These are phyloP conservation scores for Bungarus multicinctus DNA, from an alignment of 2,113 vertebrate species.

Conservation along the genomic window DNA sequence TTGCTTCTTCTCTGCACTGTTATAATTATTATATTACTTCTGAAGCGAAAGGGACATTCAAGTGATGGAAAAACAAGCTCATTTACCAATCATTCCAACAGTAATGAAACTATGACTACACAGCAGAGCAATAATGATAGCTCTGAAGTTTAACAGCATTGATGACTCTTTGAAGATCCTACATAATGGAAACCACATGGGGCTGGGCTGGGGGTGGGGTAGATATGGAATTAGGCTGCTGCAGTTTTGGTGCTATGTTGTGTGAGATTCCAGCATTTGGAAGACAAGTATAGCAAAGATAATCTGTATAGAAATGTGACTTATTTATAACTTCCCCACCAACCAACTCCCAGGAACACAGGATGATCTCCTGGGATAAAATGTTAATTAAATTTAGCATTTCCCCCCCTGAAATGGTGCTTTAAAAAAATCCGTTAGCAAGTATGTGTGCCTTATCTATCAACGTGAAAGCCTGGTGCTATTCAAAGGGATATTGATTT, in stretches of 20 bases:
- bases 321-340: background rate
- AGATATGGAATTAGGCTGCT: background rate
- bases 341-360: background rate
- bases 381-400: background rate
- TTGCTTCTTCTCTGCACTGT: conserved; percentile 66
- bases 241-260: background rate
- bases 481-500: conserved; percentile 4
- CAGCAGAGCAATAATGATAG: conserved; percentile 59
- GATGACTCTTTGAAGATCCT: background rate
- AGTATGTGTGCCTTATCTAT: background rate
- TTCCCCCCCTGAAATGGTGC: background rate
- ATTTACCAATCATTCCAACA: conserved; percentile 46
- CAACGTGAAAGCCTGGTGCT: background rate
- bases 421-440: background rate
- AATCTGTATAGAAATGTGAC: background rate
- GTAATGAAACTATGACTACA: conserved; percentile 47
- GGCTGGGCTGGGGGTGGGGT: background rate
- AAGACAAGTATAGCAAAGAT: background rate
- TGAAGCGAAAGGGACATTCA: conserved; percentile 55
- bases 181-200: background rate
- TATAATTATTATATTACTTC: conserved; percentile 53
- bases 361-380: background rate
- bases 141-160: conserved; percentile 69
- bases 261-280: background rate
- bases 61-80: conserved; percentile 57